A percentile compares a stretch with the other conserved stretches of the same genome.
phyloP scores from a whole-genome alignment of 2,113 vertebrate species.

The Ciconia stormi region DNA sequence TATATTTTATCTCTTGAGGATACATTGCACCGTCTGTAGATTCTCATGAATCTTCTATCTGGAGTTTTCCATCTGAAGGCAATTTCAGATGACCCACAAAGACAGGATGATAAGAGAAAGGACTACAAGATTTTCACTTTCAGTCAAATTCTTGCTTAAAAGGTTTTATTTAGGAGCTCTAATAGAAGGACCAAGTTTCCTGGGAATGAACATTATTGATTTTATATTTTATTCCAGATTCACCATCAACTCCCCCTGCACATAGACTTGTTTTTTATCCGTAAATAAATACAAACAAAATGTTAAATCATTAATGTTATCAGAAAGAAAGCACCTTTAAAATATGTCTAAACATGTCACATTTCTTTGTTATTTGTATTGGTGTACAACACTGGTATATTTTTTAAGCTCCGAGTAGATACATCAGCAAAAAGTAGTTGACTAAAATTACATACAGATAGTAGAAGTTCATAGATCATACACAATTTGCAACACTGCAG shows the following conservation, averaged over 20 bases:
- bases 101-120: not conserved
- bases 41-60: not conserved
- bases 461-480: not conserved
- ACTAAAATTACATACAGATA: not conserved
- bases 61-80: not conserved
- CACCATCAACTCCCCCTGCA: not conserved
- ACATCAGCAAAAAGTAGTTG: not conserved
- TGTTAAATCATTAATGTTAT: not conserved
- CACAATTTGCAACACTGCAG: not conserved
- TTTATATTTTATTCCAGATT: not conserved
- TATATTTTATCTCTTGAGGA: not conserved
- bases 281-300: not conserved
- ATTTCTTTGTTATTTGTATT: not conserved
- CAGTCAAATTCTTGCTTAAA: not conserved
- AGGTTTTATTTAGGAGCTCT: not conserved
- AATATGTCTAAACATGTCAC: not conserved
- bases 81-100: not conserved
- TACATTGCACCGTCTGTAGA: not conserved
- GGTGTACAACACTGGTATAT: not conserved
- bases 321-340: not conserved
- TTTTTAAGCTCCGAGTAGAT: not conserved
- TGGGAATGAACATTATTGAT: not conserved
- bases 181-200: not conserved
- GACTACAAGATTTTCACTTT: not conserved
- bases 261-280: not conserved